Evolutionary conservation across 2,113 vertebrate species (phyloP), one percentile per base, ranked within the genome.

Genomic region (Zosterops pallidus): DNA sequence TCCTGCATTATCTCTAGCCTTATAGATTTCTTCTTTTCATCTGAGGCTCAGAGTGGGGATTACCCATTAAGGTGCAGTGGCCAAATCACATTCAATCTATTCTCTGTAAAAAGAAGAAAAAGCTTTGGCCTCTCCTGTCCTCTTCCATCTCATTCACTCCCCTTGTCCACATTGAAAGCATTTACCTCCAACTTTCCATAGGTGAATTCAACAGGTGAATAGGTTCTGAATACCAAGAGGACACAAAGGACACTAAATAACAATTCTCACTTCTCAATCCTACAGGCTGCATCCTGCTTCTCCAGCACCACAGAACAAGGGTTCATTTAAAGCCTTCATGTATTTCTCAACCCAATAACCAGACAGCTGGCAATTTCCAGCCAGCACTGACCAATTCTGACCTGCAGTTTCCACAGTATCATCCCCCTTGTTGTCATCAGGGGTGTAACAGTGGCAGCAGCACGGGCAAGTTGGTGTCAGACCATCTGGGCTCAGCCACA

Each of bases 1-100:
- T 84, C 60, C 28, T 83, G 94, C 79, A 70, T 95, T 91, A 96
- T 95, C 85, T 84, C 52, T 23, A 84, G 92, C 41, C 76, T 90
- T 89, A 92, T 3, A 89, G 88, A 93, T 83, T 86, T 96, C 64
- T 90, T 80, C 92, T 94, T 93, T 88, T 94, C 79, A 83, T 94
- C 90, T 71, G 56, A 78, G 65, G 68, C 88, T 93, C 82, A 60
- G 90, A 83, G 87, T 81, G 22, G 52, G 90, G 88, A 97, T 96
- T 96, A 94, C 39, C 88, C 85, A 95, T 74, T 89, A 86, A 95
- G 88, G 64, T 93, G 57, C 68, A 86, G 76, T 46, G 52, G 76
- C 68, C 92, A 89, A 95, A 88, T 60, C 80, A 74, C 76, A 83
- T 86, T 67, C 85, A 77, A 89, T 89, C 71, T 88, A 26, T 86